phyloP scores from a whole-genome alignment of 2,113 vertebrate species.

The Seriola quinqueradiata region DNA sequence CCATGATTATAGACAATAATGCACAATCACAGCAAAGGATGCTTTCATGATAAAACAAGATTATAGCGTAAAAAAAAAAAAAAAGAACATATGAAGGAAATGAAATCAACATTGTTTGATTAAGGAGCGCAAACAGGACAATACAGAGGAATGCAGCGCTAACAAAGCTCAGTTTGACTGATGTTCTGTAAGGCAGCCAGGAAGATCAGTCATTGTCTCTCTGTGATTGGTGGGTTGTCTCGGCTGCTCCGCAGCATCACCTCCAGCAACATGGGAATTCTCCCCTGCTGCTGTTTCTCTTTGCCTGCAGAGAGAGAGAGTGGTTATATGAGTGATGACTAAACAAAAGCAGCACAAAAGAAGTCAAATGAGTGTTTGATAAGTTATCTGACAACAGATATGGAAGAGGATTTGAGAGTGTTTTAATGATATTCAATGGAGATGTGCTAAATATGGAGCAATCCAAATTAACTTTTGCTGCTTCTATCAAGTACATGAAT shows the following conservation, averaged over 20 bases:
- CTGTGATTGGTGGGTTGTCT: slow-evolving; percentile 77
- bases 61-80: not conserved
- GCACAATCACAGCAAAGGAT: not conserved
- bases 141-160: slow-evolving; percentile 64
- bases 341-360: slow-evolving; percentile 60
- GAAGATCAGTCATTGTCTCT: slow-evolving; percentile 76
- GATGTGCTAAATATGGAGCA: not conserved
- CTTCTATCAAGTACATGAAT: not conserved
- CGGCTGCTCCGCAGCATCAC: slow-evolving; percentile 71
- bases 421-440: slow-evolving; percentile 1
- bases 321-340: slow-evolving; percentile 68
- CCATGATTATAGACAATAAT: not conserved
- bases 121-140: slow-evolving; percentile 36
- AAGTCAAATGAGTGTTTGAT: slow-evolving; percentile 45
- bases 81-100: not conserved
- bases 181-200: slow-evolving; percentile 79
- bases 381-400: slow-evolving; percentile 55
- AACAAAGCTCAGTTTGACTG: slow-evolving; percentile 80
- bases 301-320: slow-evolving; percentile 50
- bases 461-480: not conserved
- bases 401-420: not conserved
- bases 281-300: slow-evolving; percentile 67
- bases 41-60: not conserved
- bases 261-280: slow-evolving; percentile 74
- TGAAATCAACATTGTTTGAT: slow-evolving; percentile 48